Base-by-base conservation (phyloP, 2,113 vertebrate species). In the Coracopsis vasa region DNA sequence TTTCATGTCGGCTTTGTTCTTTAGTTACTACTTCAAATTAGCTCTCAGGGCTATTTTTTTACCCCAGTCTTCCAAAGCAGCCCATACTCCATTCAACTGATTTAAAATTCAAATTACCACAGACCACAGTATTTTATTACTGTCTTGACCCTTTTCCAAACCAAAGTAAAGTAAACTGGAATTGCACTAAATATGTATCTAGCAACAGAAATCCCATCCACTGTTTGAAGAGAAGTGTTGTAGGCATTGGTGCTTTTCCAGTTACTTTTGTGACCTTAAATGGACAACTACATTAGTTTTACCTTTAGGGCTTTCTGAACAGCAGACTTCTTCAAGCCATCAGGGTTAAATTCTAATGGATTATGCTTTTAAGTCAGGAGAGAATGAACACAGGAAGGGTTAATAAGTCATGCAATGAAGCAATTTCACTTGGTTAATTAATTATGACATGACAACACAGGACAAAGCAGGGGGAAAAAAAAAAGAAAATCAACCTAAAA, bases 251-350 rank as follows among this genome's bases (percentile, higher is more conserved):
- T 93, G 81, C 64, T 73, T 61, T 94, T 95, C 81, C 51, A 60
- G 20, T 88, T 74, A 92, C 77, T 66, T 92, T 61, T 95, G 94
- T 39, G 44, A 97, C 95, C 97, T 98, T 95, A 94, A 95, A 98
- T 94, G 95, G 94, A 97, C 91, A 97, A 94, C 97, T 90, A 35
- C 95, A 96, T 98, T 95, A 97, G 83, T 97, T 96, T 99, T 99
- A 99, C 99, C 99, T 99, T 99, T 54, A 99, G 96, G 95, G 98
- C 98, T 98, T 99, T 99, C 98, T 98, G 98, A 98, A 99, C 94
- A 97, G 98, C 98, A 98, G 98, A 90, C 98, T 98, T 99, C 99
- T 98, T 99, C 98, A 99, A 98, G 98, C 98, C 98, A 87, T 98
- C 97, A 78, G 98, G 98, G 98, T 99, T 99, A 98, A 99, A 98